These are phyloP conservation scores for Clepsis dumicolana DNA, from an alignment of 2,888 invertebrate genomes.

Conservation along the genomic window DNA sequence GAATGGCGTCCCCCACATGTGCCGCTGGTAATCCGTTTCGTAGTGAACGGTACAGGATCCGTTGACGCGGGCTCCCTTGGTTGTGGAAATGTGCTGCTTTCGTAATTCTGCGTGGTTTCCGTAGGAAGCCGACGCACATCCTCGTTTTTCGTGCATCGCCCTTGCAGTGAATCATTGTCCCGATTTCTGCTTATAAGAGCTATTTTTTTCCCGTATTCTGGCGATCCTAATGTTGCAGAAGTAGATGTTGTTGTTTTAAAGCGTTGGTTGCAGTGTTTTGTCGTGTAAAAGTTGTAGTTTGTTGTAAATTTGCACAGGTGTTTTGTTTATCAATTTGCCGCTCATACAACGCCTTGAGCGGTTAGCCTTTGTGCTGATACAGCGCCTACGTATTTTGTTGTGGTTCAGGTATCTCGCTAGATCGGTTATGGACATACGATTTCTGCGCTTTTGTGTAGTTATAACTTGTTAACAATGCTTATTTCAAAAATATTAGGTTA, in stretches of 20 bases:
- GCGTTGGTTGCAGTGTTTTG: constrained; percentile 46
- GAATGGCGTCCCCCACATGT: constrained; percentile 93
- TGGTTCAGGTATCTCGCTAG: constrained; percentile 40
- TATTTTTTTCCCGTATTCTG: constrained; percentile 56
- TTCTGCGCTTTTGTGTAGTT: constrained; percentile 39
- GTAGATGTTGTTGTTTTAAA: constrained; percentile 42
- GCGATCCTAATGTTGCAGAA: constrained; percentile 32
- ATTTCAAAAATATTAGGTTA: constrained; percentile 37
- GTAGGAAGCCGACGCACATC: constrained; percentile 58
- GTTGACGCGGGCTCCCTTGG: constrained; percentile 74
- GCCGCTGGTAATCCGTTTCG: constrained; percentile 81
- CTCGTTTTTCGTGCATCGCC: constrained; percentile 60
- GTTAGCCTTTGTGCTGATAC: constrained; percentile 42
- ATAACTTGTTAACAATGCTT: constrained; percentile 43
- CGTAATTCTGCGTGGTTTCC: constrained; percentile 57
- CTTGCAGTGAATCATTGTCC: constrained; percentile 80
- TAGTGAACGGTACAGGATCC: constrained; percentile 69
- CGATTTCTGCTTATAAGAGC: constrained; percentile 69
- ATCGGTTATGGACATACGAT: constrained; percentile 27
- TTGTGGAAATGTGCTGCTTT: constrained; percentile 64
- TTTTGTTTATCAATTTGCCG: constrained; percentile 80
- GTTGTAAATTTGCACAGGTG: constrained; percentile 62
- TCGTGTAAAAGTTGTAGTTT: constrained; percentile 50
- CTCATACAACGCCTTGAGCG: constrained; percentile 50
- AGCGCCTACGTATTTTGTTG: constrained; percentile 45